These are phyloP conservation scores for Diadophis punctatus DNA, from an alignment of 2,113 vertebrate species.

Conservation along the genomic window DNA sequence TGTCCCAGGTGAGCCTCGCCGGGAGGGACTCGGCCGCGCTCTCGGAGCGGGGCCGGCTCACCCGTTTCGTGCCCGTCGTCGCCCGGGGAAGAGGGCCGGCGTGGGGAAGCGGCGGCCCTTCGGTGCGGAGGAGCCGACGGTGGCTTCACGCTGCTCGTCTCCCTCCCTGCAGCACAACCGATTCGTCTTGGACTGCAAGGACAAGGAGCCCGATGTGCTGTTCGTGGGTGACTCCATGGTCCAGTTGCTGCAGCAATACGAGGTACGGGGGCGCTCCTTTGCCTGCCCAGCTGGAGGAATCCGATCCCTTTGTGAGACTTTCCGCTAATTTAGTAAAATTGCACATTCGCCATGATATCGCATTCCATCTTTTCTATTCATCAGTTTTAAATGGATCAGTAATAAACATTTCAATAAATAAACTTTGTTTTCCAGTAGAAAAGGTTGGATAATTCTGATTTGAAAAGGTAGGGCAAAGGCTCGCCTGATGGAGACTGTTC, in stretches of 20 bases:
- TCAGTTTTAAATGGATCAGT: neutral
- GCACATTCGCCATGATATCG: fast-evolving
- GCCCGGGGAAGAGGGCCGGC: neutral
- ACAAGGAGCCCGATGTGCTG: constrained; percentile 85
- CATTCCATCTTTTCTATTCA: neutral
- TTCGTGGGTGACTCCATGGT: constrained; percentile 97
- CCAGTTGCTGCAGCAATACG: constrained; percentile 91
- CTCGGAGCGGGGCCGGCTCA: no score
- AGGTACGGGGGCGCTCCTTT: constrained; percentile 68
- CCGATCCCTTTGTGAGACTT: neutral
- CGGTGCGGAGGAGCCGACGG: no score
- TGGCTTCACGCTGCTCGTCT: constrained; percentile 13
- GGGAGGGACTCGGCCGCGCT: no score
- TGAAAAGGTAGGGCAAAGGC: neutral
- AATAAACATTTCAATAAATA: neutral
- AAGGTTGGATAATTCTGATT: neutral
- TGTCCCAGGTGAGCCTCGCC: constrained; percentile 83
- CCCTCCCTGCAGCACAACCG: constrained; percentile 72
- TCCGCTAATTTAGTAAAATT: no score
- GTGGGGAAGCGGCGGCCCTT: neutral
- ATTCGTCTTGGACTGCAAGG: constrained; percentile 81
- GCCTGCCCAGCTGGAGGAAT: no score
- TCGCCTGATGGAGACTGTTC: neutral
- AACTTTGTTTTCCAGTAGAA: neutral
- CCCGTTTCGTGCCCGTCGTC: no score